These are phyloP conservation scores for Psylliodes chrysocephalus DNA, from an alignment of 2,888 invertebrate genomes.

Conservation along the genomic window DNA sequence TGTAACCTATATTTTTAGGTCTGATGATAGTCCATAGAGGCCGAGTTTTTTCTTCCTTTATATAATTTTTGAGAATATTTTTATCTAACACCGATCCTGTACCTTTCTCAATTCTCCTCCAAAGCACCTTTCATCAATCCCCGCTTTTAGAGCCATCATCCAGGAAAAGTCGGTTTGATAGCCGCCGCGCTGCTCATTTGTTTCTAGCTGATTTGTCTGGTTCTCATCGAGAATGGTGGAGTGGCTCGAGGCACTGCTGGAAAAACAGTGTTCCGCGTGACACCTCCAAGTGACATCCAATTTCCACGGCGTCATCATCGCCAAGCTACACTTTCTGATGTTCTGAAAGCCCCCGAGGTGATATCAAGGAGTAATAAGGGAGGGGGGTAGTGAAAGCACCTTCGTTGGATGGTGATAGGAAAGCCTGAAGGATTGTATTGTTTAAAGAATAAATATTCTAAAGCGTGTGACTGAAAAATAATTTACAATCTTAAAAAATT, in stretches of 20 bases:
- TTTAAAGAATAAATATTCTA: too few species aligned
- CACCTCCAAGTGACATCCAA: conserved; percentile 67
- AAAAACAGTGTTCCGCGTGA: conserved; percentile 63
- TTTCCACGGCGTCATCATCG: conserved; percentile 64
- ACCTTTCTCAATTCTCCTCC: conserved; percentile 19
- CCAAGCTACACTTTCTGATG: conserved; percentile 30
- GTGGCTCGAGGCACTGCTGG: conserved; percentile 56
- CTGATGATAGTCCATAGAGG: too few species aligned
- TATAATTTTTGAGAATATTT: too few species aligned
- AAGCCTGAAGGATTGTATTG: too few species aligned
- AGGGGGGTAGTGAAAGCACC: not conserved
- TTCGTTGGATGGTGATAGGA: not conserved
- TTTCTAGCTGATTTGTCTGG: conserved; percentile 65
- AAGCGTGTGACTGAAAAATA: too few species aligned
- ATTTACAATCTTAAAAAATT: too few species aligned
- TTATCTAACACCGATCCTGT: conserved; percentile 6
- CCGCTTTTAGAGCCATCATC: conserved; percentile 42
- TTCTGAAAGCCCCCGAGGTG: conserved; percentile 28
- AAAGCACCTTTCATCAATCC: conserved; percentile 54
- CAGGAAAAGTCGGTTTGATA: conserved; percentile 43
- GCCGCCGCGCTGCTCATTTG: conserved; percentile 54
- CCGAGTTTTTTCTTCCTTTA: too few species aligned
- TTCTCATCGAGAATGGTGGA: conserved; percentile 52
- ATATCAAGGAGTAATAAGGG: conserved; percentile 12
- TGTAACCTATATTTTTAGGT: too few species aligned